These are phyloP conservation scores for Slavum lentiscoides DNA, from an alignment of 2,888 invertebrate species.

Conservation along the genomic window DNA sequence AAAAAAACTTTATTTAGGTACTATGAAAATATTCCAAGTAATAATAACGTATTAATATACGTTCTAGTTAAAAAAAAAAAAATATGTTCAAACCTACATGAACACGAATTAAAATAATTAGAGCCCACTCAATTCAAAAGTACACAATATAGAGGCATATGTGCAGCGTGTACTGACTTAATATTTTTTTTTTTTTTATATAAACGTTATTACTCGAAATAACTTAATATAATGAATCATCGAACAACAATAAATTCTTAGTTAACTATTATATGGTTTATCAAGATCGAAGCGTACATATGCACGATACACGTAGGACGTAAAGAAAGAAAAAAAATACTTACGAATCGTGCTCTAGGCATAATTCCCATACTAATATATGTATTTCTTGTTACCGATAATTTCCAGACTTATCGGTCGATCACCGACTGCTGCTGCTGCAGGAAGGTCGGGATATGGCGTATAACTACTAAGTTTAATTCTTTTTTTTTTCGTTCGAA, in stretches of 20 bases:
- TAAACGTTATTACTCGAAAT: slow-evolving; percentile 38
- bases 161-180: not conserved
- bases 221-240: slow-evolving; percentile 34
- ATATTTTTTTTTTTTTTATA: not conserved
- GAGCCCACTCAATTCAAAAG: slow-evolving; percentile 32
- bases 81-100: slow-evolving; percentile 30
- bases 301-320: slow-evolving; percentile 34
- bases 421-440: not conserved
- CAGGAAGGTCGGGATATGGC: not conserved
- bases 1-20: not conserved
- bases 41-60: not conserved
- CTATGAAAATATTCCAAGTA: not conserved
- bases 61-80: not conserved
- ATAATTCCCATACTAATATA: slow-evolving; percentile 29
- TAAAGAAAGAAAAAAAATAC: slow-evolving; percentile 10
- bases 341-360: slow-evolving; percentile 47
- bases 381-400: slow-evolving; percentile 42
- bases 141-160: slow-evolving; percentile 5
- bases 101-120: slow-evolving; percentile 21
- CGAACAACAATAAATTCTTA: slow-evolving; percentile 39
- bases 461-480: slow-evolving; percentile 15
- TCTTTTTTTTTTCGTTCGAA: not conserved
- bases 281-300: slow-evolving; percentile 32
- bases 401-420: slow-evolving; percentile 43
- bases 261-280: slow-evolving; percentile 45